Percentiles rank a stretch among this genome's conserved stretches.
These are phyloP conservation scores for Alsophila aescularia DNA, from an alignment of 2,888 invertebrate genomes.

Conservation along the genomic window DNA sequence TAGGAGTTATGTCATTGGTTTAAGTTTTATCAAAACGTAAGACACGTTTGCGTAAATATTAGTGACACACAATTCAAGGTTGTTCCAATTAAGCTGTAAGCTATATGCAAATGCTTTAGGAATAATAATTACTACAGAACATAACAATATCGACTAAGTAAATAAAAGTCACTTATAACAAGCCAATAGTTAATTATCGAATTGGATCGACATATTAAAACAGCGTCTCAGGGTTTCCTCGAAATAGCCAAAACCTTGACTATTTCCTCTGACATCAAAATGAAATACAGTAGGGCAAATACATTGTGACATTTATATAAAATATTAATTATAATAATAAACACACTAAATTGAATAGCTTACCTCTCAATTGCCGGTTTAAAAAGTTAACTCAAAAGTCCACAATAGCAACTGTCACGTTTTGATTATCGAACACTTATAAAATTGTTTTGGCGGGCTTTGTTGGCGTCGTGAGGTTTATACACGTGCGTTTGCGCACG, in stretches of 20 bases:
- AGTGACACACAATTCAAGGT: constrained; percentile 62
- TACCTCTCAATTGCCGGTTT: constrained; percentile 58
- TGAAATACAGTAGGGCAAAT: constrained; percentile 32
- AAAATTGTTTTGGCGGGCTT: constrained; percentile 58
- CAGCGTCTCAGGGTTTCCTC: constrained; percentile 25
- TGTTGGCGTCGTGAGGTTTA: constrained; percentile 35
- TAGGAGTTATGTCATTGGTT: constrained; percentile 59
- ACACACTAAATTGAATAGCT: constrained; percentile 17
- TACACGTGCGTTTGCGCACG: constrained; percentile 57
- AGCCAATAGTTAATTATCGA: too few species aligned
- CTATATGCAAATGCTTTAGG: constrained; percentile 44
- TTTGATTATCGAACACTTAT: constrained; percentile 49
- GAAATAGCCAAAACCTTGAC: constrained; percentile 33
- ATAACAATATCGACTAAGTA: constrained; percentile 13
- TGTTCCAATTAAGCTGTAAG: constrained; percentile 57
- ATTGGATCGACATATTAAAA: constrained; percentile 23
- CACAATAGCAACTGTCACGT: constrained; percentile 55
- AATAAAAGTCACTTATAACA: too few species aligned
- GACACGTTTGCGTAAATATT: constrained; percentile 64
- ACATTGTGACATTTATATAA: constrained; percentile 16
- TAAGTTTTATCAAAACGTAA: constrained; percentile 50
- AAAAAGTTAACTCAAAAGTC: constrained; percentile 56
- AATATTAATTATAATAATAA: constrained; percentile 4
- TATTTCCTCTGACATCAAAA: constrained; percentile 28
- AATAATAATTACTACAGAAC: constrained; percentile 43